Evolutionary conservation across 2,888 invertebrate genomes (phyloP), one percentile per base, ranked within the genome.

Genomic region (Phengaris alcon): DNA sequence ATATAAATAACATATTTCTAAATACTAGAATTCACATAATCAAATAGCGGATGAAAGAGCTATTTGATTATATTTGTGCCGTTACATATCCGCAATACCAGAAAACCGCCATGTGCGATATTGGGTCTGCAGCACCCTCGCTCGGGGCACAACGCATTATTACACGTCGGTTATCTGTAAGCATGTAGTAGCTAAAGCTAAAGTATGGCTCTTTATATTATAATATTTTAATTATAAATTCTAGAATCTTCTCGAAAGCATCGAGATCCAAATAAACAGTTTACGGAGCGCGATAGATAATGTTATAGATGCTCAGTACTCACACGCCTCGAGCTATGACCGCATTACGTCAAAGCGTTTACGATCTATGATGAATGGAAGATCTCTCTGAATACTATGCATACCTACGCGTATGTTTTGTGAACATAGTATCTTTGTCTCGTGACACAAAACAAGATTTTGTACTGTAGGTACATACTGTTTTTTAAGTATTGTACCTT

Each of bases 281-380:
- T 64, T 64, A 64, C 35, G 12, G 35, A 64, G 64, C 10, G 35
- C 35, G 64, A 35, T 64, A 59, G 35, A 35, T 35, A 4, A 35
- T 35, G 4, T 1, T 35, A 35, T 35, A 35, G 35, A 35, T 35
- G 64, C 64, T 35, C 12, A 64, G 35, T 22, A 35, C 64, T 64
- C 64, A 10, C 64, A 52, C n/a, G 72, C 72, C 55, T 52, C 68
- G 3, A 57, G 75, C 74, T 74, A 76, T 69, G 75, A 59, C 77
- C 76, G 76, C 76, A 75, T 78, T 73, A 74, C 76, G 79, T 78
- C 79, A 79, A 68, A 75, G 48, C 79, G 74, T 78, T 77, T 76
- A 76, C 76, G 73, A 74, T 70, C 64, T 54, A 77, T 79, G 79
- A 79, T 79, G 77, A 76, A 79, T 79, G 75, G 78, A 77, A 75